These are phyloP conservation scores for Aphidius ervi DNA, from an alignment of 1,140 invertebrate species.

Conservation along the genomic window DNA sequence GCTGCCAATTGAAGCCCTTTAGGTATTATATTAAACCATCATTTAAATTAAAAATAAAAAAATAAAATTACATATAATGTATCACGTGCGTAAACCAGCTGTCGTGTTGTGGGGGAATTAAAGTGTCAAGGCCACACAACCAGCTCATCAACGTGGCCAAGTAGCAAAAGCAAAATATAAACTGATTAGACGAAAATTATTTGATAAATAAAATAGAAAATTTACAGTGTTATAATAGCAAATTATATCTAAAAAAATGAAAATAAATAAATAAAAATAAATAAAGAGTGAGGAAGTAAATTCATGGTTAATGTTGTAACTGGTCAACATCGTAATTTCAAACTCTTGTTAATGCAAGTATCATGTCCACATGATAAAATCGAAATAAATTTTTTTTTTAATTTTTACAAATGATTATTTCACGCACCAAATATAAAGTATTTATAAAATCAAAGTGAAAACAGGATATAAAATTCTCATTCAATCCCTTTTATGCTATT, in stretches of 20 bases:
- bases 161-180: not conserved
- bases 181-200: not conserved
- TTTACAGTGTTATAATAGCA: not conserved
- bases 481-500: slow-evolving; percentile 2
- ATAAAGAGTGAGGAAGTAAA: not conserved
- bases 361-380: slow-evolving; percentile 25
- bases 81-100: slow-evolving; percentile 12
- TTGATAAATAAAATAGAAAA: slow-evolving; percentile 3
- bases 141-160: not conserved
- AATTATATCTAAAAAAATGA: not conserved
- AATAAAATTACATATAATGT: slow-evolving; percentile 7
- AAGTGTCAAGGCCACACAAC: slow-evolving; percentile 8
- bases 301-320: slow-evolving; percentile 2
- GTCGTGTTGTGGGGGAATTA: slow-evolving; percentile 5
- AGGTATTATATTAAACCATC: not conserved
- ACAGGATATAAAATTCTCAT: slow-evolving; percentile 11
- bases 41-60: slow-evolving; percentile 4
- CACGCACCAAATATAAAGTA: slow-evolving; percentile 20
- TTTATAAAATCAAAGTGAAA: slow-evolving; percentile 14
- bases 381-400: slow-evolving; percentile 5
- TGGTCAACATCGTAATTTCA: slow-evolving; percentile 14
- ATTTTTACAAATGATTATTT: slow-evolving; percentile 21
- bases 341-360: slow-evolving; percentile 21
- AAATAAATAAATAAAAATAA: slow-evolving; percentile 1
- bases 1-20: slow-evolving; percentile 6